Percentiles rank a stretch among this genome's conserved stretches.
Conservation (phyloP, 1,140 invertebrate species). For the Tenebrio molitor region DNA sequence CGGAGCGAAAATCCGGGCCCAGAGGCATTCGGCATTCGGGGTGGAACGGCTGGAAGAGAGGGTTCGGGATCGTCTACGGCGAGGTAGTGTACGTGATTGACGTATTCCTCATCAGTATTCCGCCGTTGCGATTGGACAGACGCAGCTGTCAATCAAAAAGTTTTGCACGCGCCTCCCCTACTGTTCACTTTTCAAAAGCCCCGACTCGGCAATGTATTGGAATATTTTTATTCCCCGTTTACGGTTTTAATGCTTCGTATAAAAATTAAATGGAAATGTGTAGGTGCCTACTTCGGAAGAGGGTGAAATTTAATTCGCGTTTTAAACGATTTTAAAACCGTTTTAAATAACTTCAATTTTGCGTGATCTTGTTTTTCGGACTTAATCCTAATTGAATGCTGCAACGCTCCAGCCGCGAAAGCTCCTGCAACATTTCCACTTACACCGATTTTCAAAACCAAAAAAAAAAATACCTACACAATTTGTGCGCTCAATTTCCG, state of each 20-base stretch:
- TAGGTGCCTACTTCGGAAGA: conserved; percentile 48
- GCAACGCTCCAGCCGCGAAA: neutral
- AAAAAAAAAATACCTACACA: too few relatives aligned
- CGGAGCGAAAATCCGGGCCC: too few relatives aligned
- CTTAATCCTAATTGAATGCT: conserved; percentile 37
- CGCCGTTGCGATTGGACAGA: conserved; percentile 72
- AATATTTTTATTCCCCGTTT: conserved; percentile 64
- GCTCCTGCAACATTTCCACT: neutral
- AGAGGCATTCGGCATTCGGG: too few relatives aligned
- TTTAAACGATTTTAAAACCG: conserved; percentile 66
- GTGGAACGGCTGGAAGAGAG: neutral
- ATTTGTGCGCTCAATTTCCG: too few relatives aligned
- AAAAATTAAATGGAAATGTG: conserved; percentile 66
- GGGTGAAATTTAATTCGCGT: conserved; percentile 65
- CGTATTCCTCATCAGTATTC: conserved; percentile 75
- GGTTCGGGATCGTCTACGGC: conserved; percentile 16
- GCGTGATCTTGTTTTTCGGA: conserved; percentile 29
- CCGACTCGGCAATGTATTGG: conserved; percentile 60
- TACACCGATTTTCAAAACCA: too few relatives aligned
- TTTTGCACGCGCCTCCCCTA: conserved; percentile 61
- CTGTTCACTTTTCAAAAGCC: conserved; percentile 54
- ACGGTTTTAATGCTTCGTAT: conserved; percentile 62
- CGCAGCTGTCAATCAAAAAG: conserved; percentile 74
- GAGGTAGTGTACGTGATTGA: conserved; percentile 68
- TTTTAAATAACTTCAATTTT: conserved; percentile 54